A percentile compares a stretch with the other conserved stretches of the same genome.
Evolutionary conservation across 2,113 vertebrate species (phyloP).

Genomic region (Prietella phreatophila): DNA sequence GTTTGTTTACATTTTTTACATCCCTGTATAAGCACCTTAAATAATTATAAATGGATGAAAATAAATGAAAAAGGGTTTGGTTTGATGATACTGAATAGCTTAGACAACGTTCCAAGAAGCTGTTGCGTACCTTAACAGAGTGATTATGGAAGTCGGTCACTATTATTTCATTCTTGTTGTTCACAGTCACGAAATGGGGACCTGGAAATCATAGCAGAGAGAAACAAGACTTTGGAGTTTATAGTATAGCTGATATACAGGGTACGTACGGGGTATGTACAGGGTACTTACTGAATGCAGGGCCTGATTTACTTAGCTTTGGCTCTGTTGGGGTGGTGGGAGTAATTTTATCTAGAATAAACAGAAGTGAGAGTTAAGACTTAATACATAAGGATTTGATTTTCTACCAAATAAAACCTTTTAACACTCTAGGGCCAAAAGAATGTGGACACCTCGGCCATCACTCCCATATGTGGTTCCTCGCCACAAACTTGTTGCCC

Average conservation of each 20-base stretch:
- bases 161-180: slow-evolving; percentile 97
- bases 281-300: slow-evolving; percentile 74
- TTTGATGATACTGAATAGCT: neutral
- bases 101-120: neutral
- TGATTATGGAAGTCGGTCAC: slow-evolving; percentile 98
- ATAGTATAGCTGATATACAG: neutral
- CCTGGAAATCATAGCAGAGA: slow-evolving; percentile 67
- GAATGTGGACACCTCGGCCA: neutral
- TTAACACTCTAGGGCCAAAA: neutral
- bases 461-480: neutral
- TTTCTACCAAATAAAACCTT: neutral
- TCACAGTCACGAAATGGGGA: slow-evolving; percentile 96
- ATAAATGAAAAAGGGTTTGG: neutral
- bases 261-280: neutral
- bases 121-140: slow-evolving; percentile 87
- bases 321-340: slow-evolving; percentile 75
- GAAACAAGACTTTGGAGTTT: neutral
- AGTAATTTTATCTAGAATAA: slow-evolving; percentile 75
- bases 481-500: no score
- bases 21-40: neutral
- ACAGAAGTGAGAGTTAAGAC: slow-evolving; percentile 3
- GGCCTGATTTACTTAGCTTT: slow-evolving; percentile 77
- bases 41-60: neutral
- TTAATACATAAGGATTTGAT: neutral
- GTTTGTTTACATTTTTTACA: neutral